Evolutionary conservation across 2,113 vertebrate genomes (phyloP).

Genomic region (Uropsilus gracilis): DNA sequence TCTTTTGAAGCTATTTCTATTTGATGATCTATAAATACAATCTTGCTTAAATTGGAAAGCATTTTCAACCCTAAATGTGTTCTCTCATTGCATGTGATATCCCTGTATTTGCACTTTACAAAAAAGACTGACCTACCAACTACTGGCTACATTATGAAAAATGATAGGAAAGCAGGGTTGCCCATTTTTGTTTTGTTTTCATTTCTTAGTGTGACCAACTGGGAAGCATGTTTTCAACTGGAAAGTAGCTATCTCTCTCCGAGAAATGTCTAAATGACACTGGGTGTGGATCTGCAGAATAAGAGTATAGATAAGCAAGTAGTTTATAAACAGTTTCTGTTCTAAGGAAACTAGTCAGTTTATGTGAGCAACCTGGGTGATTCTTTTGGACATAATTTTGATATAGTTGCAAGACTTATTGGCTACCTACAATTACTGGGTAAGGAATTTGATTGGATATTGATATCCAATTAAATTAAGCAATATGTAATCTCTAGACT

Average conservation of each 20-base stretch:
- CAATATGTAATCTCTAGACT: conserved; percentile 19
- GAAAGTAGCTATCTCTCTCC: conserved; percentile 51
- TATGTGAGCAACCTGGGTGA: background rate
- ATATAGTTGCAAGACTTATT: conserved; percentile 27
- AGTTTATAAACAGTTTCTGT: conserved; percentile 25
- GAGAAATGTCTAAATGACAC: conserved; percentile 2
- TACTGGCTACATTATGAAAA: background rate
- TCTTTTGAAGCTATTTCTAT: conserved; percentile 35
- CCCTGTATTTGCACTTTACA: conserved; percentile 38
- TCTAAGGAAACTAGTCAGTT: conserved; percentile 38
- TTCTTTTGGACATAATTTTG: conserved; percentile 44
- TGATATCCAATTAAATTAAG: background rate
- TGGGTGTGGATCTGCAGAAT: background rate
- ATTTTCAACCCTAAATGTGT: conserved; percentile 55
- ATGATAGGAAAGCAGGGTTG: conserved; percentile 16
- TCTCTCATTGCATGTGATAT: conserved; percentile 31
- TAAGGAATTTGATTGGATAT: conserved; percentile 40
- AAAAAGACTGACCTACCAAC: conserved; percentile 11
- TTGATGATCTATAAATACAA: conserved; percentile 67
- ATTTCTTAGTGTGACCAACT: background rate
- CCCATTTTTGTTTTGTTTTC: conserved; percentile 33
- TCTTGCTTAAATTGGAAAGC: conserved; percentile 66
- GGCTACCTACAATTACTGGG: conserved; percentile 32
- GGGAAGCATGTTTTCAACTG: conserved; percentile 49
- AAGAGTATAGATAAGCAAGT: background rate